phyloP scores from a whole-genome alignment of 2,797 vertebrate genomes.

The Leuciscus waleckii region DNA sequence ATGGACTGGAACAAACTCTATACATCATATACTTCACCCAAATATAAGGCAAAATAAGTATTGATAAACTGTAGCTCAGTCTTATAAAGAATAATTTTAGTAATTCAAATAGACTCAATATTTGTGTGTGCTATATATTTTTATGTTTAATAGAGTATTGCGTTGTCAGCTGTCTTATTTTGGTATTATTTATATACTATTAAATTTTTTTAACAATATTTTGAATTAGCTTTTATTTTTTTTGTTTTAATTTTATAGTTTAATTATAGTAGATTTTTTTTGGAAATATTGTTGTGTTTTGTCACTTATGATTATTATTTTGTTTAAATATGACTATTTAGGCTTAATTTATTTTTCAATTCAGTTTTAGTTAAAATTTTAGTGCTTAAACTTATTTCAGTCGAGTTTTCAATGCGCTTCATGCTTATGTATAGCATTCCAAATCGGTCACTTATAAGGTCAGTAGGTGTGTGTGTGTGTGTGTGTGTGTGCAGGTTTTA shows the following conservation, averaged over 20 bases:
- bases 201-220: neutral
- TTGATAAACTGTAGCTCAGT: neutral
- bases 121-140: neutral
- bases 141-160: neutral
- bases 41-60: neutral
- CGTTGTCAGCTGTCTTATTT: neutral
- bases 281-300: neutral
- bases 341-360: too few relatives aligned
- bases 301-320: neutral
- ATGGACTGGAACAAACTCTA: neutral
- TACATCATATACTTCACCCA: too few relatives aligned
- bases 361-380: neutral
- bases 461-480: neutral
- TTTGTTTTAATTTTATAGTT: neutral
- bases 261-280: neutral
- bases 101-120: neutral
- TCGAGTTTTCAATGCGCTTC: neutral
- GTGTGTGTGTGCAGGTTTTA: constrained; percentile 37
- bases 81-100: neutral
- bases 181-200: neutral
- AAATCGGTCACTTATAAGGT: constrained; percentile 2
- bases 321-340: neutral
- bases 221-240: neutral
- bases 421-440: neutral
- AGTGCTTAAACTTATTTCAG: neutral